Conservation (phyloP, 2,113 vertebrate species). For the Fukomys damarensis region DNA sequence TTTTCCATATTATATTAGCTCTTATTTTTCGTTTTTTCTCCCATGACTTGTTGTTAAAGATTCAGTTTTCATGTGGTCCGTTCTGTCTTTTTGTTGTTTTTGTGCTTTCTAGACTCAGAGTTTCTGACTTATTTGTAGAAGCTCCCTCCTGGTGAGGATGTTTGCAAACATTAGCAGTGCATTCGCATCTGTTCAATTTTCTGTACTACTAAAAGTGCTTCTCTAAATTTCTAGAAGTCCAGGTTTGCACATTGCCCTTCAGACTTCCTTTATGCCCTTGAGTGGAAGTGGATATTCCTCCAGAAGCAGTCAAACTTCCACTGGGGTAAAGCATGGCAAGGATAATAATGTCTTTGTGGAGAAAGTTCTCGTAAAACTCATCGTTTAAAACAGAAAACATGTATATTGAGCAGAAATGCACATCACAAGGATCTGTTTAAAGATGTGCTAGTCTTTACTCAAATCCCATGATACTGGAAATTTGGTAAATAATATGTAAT, state of each 20-base stretch:
- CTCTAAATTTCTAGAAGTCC: neutral
- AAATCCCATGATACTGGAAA: neutral
- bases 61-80: neutral
- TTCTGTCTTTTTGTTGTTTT: neutral
- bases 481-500: neutral
- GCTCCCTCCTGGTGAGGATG: neutral
- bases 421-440: neutral
- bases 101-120: neutral
- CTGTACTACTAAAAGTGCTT: neutral
- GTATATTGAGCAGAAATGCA: too few species aligned
- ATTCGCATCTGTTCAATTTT: neutral
- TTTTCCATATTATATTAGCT: neutral
- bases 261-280: neutral
- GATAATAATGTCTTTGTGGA: neutral
- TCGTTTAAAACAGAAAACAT: neutral
- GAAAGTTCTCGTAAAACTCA: neutral
- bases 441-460: neutral
- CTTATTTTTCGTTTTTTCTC: neutral
- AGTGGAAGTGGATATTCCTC: neutral
- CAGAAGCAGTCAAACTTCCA: neutral
- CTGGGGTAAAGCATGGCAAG: neutral
- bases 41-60: neutral
- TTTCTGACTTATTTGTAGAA: neutral
- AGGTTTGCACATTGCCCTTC: neutral
- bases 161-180: neutral